Evolutionary conservation across 2,888 invertebrate genomes (phyloP), one percentile per base, ranked within the genome.

Genomic region (Cataglyphis livida): DNA sequence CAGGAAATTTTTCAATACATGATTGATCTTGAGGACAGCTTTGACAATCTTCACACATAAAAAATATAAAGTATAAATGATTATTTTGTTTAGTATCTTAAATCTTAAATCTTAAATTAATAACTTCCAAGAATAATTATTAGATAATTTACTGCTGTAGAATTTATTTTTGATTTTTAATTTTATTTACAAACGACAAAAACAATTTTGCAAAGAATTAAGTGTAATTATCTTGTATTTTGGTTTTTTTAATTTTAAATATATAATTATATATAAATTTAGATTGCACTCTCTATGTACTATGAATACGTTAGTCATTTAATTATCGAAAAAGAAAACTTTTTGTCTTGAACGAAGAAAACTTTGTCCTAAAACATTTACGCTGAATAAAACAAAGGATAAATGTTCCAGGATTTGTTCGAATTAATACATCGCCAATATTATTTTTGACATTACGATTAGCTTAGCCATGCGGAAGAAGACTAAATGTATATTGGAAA

Each of bases 291-390:
- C 41, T 51, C n/a, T 35, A 35, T 25, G 41, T 18, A 6, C 18
- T 12, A 28, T 2, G 28, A 12, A n/a, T n/a, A 41, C 41, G 41
- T 73, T 41, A 57, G 28, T 32, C 15, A 1, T 35, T 65, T 21
- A 62, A 62, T n/a, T n/a, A 10, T 62, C 48, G 54, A 21, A 15
- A 51, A 25, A 35, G 18, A 6, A 54, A 51, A 64, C 51, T 74
- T 25, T 75, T 74, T 21, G 4, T 18, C 44, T 32, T 18, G 51
- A 57, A 68, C 7, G 12, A 59, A 68, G 57, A 68, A 68, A 57
- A 3, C 10, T 25, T 54, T 66, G 28, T 12, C 9, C n/a, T 12
- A 25, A 65, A 38, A 35, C 35, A n/a, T 44, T 44, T 44, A 44
- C 44, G 44, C 0, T 3, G 44, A 15, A 54, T 35, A 54, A 9